A percentile compares a stretch with the other conserved stretches of the same genome.
These are phyloP conservation scores for Galago senegalensis DNA, from an alignment of 2,797 vertebrate species.

Conservation along the genomic window DNA sequence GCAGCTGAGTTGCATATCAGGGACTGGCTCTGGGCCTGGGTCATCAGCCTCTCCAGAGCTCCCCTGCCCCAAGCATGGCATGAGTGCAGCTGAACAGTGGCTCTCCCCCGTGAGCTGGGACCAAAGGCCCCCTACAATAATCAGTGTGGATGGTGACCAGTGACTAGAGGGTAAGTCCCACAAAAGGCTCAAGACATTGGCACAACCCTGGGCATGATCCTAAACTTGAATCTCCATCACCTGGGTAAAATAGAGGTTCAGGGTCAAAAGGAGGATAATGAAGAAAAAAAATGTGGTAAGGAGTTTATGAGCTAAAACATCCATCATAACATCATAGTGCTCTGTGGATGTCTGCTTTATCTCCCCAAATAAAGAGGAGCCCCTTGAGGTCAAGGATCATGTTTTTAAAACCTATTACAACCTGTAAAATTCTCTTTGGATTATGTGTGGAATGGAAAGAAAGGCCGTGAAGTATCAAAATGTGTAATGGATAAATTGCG, in stretches of 20 bases:
- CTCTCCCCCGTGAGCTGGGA: too few relatives aligned
- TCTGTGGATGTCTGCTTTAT: not conserved
- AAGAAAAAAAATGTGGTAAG: not conserved
- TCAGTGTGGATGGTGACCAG: not conserved
- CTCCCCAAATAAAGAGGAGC: not conserved
- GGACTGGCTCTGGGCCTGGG: not conserved
- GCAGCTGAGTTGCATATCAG: not conserved
- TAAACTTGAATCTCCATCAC: not conserved
- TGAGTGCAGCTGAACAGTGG: not conserved
- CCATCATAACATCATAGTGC: too few relatives aligned
- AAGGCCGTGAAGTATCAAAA: not conserved
- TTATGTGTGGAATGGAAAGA: not conserved
- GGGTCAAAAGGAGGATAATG: not conserved
- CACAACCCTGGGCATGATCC: not conserved
- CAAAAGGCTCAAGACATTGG: not conserved
- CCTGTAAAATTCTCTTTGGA: not conserved
- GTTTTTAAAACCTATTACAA: not conserved
- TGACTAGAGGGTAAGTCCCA: not conserved
- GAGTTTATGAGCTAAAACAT: not conserved
- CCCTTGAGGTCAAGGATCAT: not conserved
- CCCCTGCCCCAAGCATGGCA: not conserved
- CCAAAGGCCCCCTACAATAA: not conserved
- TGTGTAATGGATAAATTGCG: not conserved
- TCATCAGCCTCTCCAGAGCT: not conserved
- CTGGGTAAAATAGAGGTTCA: not conserved